Conservation (phyloP, 2,888 invertebrate genomes). For the Ophioninae sp. region DNA sequence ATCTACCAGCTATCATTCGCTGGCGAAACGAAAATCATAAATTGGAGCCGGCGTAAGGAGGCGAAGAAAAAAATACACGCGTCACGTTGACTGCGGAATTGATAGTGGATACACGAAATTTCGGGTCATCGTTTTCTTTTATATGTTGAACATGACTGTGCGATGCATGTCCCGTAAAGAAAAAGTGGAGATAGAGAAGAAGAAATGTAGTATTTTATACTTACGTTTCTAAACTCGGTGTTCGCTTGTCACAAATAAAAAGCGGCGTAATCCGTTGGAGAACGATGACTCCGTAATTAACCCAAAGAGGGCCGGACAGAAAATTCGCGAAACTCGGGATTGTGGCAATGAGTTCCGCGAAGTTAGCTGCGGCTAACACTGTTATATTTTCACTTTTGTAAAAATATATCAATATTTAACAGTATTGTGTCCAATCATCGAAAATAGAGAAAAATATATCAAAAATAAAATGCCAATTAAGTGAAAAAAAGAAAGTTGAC, state of each 20-base stretch:
- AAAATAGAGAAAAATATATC: too few relatives aligned
- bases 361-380: background rate
- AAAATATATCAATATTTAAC: too few relatives aligned
- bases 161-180: background rate
- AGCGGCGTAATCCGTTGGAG: background rate
- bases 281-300: constrained; percentile 21
- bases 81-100: background rate
- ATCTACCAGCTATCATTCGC: background rate
- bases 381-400: too few relatives aligned
- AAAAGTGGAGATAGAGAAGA: background rate
- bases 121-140: background rate
- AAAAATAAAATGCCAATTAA: too few relatives aligned
- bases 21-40: background rate
- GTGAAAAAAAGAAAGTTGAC: background rate
- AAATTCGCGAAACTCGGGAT: constrained; percentile 6
- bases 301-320: constrained; percentile 11
- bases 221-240: constrained; percentile 7
- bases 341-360: background rate
- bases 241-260: background rate
- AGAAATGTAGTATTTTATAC: background rate
- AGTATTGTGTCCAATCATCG: too few relatives aligned
- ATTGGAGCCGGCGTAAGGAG: background rate
- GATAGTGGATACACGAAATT: background rate
- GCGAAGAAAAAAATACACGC: background rate
- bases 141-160: background rate